These are phyloP conservation scores for Eubasilissa regina DNA, from an alignment of 1,140 invertebrate genomes.

Conservation along the genomic window DNA sequence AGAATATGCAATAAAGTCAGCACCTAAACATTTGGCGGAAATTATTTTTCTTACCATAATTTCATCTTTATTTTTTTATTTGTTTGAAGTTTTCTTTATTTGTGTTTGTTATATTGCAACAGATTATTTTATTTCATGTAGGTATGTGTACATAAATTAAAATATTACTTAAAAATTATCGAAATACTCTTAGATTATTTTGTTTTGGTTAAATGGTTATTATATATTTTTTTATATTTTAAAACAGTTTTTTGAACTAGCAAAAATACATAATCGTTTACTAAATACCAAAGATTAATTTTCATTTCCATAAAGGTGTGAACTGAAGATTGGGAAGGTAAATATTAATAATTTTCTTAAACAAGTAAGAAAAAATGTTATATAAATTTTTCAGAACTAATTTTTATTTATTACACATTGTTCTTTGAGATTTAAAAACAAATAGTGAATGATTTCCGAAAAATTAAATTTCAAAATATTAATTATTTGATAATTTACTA, in stretches of 20 bases:
- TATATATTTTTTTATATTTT: constrained; percentile 8
- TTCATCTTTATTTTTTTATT: too few species aligned
- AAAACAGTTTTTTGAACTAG: neutral
- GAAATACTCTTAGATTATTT: constrained; percentile 21
- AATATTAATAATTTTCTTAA: too few species aligned
- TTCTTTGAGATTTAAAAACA: too few species aligned
- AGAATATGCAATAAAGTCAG: too few species aligned
- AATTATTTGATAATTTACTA: too few species aligned
- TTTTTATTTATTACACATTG: too few species aligned
- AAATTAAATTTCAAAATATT: too few species aligned
- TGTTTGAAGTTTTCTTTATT: neutral
- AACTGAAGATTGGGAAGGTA: neutral
- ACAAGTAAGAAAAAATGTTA: too few species aligned
- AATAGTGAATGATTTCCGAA: too few species aligned
- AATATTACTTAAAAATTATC: constrained; percentile 7
- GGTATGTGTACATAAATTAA: constrained; percentile 12
- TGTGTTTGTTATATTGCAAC: constrained; percentile 5
- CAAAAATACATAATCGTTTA: neutral
- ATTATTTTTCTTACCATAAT: too few species aligned
- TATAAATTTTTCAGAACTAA: too few species aligned
- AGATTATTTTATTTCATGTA: constrained; percentile 9
- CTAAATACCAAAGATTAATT: constrained; percentile 30
- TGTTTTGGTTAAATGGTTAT: constrained; percentile 4
- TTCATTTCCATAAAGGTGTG: constrained; percentile 17
- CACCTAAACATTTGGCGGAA: too few species aligned